A percentile compares a stretch with the other conserved stretches of the same genome.
phyloP scores from a whole-genome alignment of 1,140 invertebrate species.

The Leptonema lineaticorne region DNA sequence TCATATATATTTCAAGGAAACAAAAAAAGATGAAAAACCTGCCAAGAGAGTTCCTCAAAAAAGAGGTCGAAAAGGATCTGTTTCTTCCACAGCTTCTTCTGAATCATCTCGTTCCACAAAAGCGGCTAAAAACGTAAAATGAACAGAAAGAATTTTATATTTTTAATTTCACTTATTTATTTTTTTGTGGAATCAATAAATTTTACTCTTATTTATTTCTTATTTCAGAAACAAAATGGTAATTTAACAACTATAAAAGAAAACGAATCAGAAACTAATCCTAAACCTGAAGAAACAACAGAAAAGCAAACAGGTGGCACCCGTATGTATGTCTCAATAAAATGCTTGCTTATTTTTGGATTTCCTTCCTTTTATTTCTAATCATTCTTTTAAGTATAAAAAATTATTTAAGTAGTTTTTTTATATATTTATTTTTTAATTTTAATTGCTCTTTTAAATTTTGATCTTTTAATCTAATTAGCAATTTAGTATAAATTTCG shows the following conservation, averaged over 20 bases:
- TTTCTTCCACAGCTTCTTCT: constrained; percentile 15
- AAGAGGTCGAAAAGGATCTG: constrained; percentile 29
- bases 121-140: constrained; percentile 23
- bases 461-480: no score
- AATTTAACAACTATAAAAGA: constrained; percentile 40
- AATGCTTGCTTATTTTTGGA: constrained; percentile 30
- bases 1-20: neutral
- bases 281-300: constrained; percentile 35
- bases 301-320: constrained; percentile 37
- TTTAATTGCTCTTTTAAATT: no score
- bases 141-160: neutral
- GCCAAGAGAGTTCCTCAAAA: constrained; percentile 13
- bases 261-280: constrained; percentile 31
- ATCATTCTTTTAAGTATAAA: no score
- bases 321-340: constrained; percentile 39
- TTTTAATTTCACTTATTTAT: neutral
- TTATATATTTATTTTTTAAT: no score
- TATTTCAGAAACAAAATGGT: constrained; percentile 24
- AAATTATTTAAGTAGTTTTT: no score
- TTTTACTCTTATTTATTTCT: constrained; percentile 5
- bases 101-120: constrained; percentile 15
- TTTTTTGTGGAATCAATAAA: no score
- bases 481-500: no score
- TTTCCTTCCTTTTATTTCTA: no score
- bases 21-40: constrained; percentile 21